Evolutionary conservation across 2,797 vertebrate genomes (phyloP), one percentile per base, ranked within the genome.

Genomic region (Enteromius trimaculatus): DNA sequence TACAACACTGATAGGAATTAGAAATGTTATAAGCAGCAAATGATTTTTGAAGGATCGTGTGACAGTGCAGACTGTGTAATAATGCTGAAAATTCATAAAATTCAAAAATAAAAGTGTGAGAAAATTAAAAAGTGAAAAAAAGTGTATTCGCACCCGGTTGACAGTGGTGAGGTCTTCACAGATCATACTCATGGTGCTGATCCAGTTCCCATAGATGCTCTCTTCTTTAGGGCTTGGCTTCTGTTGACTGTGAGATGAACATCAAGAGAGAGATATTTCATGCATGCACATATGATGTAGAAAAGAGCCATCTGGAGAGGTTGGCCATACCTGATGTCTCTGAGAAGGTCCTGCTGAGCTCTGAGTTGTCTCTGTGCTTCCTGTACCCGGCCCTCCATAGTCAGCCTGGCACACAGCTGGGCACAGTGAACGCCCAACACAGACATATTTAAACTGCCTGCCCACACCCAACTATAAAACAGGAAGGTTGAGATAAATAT

Each of bases 371-470:
- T 89, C 84, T 93, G 93, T 4, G 95, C 94, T 49, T 95, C 94
- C 14, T 89, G 85, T 9, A 95, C 91, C 17, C 89, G 88, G 4
- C 95, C 95, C 75, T 94, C 93, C 92, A 95, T 95, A 19, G 95
- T 94, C 39, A 96, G 88, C 44, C 90, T 86, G 78, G 93, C 94
- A 65, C 93, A 94, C 74, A 96, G 92, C 81, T 95, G 95, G 68
- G 93, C 95, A 2, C 91, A 94, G 91, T 96, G 95, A 60, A 94
- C 93, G 0, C 90, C 93, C 4, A 96, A 89, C 3, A 96, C 93
- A 0, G 88, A 88, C 88, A 92, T 88, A 81, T 95, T 94, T 70
- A 95, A 91, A 65, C 86, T 91, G 0, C 91, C 88, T 0, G 90
- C 84, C 83, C 87, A 88, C 16, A 95, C 80, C 84, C 86, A 87